A percentile compares a stretch with the other conserved stretches of the same genome.
Evolutionary conservation across 2,797 vertebrate species (phyloP).

Genomic region (Calcarius lapponicus): DNA sequence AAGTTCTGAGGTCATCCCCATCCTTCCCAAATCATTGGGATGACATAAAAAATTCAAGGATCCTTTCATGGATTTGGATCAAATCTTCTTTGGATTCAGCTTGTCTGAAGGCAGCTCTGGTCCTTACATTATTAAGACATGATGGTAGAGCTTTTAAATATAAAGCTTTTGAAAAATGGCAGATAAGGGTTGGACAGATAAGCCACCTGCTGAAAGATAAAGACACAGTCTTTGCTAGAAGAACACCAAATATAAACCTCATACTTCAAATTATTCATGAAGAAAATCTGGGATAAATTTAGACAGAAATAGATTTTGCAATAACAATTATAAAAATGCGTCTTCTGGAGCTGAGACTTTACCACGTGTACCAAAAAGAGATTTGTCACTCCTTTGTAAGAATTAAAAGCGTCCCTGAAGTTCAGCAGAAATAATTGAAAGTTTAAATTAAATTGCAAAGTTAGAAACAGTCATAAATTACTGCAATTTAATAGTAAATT

Average conservation of each 20-base stretch:
- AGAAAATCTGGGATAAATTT: neutral
- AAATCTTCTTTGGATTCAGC: neutral
- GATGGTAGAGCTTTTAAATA: neutral
- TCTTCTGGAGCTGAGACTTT: neutral
- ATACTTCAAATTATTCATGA: neutral
- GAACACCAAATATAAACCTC: neutral
- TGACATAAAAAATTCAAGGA: neutral
- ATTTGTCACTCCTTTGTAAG: neutral
- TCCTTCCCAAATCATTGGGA: neutral
- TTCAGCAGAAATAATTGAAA: neutral
- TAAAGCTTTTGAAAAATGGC: neutral
- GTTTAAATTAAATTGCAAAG: neutral
- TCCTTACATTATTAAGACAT: neutral
- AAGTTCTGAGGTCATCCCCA: neutral
- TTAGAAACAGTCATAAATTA: neutral
- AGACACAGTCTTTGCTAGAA: neutral
- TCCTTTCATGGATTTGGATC: neutral
- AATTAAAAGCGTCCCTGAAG: conserved; percentile 29
- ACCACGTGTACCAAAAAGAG: neutral
- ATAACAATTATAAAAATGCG: neutral
- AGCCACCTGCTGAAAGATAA: neutral
- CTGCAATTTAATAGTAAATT: conserved; percentile 6
- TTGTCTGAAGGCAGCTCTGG: neutral
- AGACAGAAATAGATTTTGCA: neutral
- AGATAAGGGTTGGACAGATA: neutral